Conservation (phyloP, 1,140 invertebrate species). For the Polypedilum pembai region DNA sequence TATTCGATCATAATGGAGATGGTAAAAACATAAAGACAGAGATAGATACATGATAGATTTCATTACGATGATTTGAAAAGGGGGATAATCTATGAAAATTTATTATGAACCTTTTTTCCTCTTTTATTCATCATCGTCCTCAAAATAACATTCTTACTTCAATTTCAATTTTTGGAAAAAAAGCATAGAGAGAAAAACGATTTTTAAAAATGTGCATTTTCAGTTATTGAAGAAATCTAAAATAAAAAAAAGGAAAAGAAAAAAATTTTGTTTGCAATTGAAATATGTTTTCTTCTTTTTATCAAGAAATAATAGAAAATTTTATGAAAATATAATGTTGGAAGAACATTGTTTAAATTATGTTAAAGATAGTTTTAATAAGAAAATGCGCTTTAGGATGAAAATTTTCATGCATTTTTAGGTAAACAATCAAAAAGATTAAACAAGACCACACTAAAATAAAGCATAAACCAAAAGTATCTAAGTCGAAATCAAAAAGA, state of each 20-base stretch:
- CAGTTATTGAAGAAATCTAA: not conserved
- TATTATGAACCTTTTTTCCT: not conserved
- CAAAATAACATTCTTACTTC: not conserved
- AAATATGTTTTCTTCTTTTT: not conserved
- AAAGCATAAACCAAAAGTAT: too few species aligned
- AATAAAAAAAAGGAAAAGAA: not conserved
- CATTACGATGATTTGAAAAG: constrained; percentile 12
- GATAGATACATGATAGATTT: constrained; percentile 2
- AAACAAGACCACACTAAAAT: too few species aligned
- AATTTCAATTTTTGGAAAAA: not conserved
- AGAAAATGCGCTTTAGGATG: too few species aligned
- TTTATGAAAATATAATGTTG: too few species aligned
- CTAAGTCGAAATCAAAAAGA: too few species aligned
- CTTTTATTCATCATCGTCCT: not conserved
- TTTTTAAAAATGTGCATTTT: not conserved
- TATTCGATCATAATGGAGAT: not conserved
- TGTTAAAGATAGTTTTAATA: too few species aligned
- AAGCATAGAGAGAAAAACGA: too few species aligned
- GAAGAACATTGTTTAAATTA: too few species aligned
- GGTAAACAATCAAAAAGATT: too few species aligned
- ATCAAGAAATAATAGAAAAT: not conserved
- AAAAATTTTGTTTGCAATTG: not conserved
- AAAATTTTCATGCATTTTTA: too few species aligned
- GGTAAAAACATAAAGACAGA: not conserved
- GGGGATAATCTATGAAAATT: constrained; percentile 12